Conservation (phyloP, 2,113 vertebrate species). For the Rana temporaria region DNA sequence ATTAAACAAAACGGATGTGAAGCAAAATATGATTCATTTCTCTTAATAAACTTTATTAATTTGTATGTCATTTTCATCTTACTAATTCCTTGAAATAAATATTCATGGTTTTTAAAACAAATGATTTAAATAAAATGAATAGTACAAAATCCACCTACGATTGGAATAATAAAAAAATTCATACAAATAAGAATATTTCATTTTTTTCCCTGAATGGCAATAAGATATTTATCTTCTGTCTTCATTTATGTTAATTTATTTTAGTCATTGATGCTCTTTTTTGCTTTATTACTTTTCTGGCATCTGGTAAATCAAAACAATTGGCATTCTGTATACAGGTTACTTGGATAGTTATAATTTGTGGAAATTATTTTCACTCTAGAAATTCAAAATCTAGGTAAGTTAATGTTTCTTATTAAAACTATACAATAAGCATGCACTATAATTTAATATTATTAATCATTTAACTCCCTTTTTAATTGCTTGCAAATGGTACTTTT, state of each 20-base stretch:
- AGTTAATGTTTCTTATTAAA: slow-evolving; percentile 69
- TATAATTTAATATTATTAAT: slow-evolving; percentile 70
- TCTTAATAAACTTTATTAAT: slow-evolving; percentile 22
- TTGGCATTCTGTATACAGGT: slow-evolving; percentile 2
- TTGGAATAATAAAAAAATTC: slow-evolving; percentile 13
- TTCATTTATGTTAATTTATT: slow-evolving; percentile 20
- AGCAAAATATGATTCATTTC: slow-evolving; percentile 43
- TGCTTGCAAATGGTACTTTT: slow-evolving; percentile 82
- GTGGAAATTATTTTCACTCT: slow-evolving; percentile 5
- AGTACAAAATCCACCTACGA: not conserved
- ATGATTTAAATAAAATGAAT: slow-evolving; percentile 26
- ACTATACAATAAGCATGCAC: slow-evolving; percentile 83
- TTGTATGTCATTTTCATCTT: slow-evolving; percentile 51
- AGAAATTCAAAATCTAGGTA: slow-evolving; percentile 38
- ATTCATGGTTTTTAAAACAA: slow-evolving; percentile 58
- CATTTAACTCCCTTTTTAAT: slow-evolving; percentile 73
- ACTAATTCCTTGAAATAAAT: slow-evolving; percentile 51
- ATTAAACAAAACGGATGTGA: slow-evolving; percentile 55
- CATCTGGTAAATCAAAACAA: not conserved
- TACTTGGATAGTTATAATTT: not conserved
- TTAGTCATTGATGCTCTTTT: not conserved
- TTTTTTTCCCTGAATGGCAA: slow-evolving; percentile 52
- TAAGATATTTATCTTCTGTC: slow-evolving; percentile 45
- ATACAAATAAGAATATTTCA: slow-evolving; percentile 17
- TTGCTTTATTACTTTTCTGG: not conserved